These are phyloP conservation scores for Spongilla lacustris DNA, from an alignment of 37 sponge, comb jelly and placozoan genomes.

Conservation along the genomic window DNA sequence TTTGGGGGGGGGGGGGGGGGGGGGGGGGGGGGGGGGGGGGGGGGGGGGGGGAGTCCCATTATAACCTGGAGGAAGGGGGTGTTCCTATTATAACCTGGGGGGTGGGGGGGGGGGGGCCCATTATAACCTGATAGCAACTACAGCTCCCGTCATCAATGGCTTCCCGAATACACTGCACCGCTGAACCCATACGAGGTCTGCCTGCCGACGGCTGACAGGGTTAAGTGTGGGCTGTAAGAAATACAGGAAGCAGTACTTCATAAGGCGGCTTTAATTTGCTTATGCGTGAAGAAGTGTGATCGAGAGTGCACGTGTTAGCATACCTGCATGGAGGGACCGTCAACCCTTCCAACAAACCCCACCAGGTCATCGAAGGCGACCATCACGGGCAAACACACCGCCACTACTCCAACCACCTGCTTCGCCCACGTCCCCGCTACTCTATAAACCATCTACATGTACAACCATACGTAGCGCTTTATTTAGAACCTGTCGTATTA, in stretches of 20 bases:
- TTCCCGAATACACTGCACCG: not conserved
- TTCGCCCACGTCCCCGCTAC: no score
- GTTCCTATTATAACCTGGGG: no score
- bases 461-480: no score
- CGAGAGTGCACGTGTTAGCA: no score
- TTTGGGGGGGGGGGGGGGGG: no score
- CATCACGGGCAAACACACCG: slow-evolving; percentile 13
- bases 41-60: no score
- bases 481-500: no score
- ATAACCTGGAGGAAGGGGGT: no score
- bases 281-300: not conserved
- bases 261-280: not conserved
- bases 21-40: no score
- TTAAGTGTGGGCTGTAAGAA: slow-evolving; percentile 39
- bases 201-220: not conserved
- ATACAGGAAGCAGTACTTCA: not conserved
- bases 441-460: no score
- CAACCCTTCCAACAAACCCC: slow-evolving; percentile 18
- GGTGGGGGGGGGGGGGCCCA: no score
- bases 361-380: slow-evolving; percentile 28
- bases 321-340: slow-evolving; percentile 57
- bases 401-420: not conserved
- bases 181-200: slow-evolving; percentile 48
- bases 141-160: slow-evolving; percentile 1
- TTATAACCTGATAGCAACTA: slow-evolving; percentile 39